Evolutionary conservation across 1,140 invertebrate genomes (phyloP).

Genomic region (Oedothorax gibbosus): DNA sequence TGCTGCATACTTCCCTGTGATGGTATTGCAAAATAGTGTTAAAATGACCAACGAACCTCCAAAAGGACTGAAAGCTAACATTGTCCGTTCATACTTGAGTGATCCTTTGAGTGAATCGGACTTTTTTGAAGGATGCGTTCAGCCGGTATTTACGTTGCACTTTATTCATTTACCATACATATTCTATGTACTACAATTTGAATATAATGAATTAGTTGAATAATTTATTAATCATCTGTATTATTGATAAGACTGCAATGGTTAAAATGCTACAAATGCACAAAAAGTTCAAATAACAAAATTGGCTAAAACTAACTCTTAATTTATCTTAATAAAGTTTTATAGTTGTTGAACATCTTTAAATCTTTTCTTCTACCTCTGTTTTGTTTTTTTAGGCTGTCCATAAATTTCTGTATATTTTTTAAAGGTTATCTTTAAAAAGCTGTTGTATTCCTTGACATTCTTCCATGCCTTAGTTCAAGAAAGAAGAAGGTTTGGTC

Average conservation of each 20-base stretch:
- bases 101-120: conserved; percentile 89
- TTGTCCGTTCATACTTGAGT: conserved; percentile 79
- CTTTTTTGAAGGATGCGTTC: conserved; percentile 87
- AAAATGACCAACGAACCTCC: conserved; percentile 74
- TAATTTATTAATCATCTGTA: neutral
- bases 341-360: neutral
- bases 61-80: conserved; percentile 72
- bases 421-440: conserved; percentile 78
- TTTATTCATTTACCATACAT: neutral
- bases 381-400: neutral
- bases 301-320: no score
- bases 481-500: conserved; percentile 71
- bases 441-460: conserved; percentile 71
- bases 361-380: neutral
- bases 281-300: neutral
- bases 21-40: conserved; percentile 72
- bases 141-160: conserved; percentile 70
- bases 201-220: neutral
- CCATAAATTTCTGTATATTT: neutral
- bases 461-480: conserved; percentile 74
- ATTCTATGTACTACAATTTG: neutral
- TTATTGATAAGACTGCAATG: neutral
- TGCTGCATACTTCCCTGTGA: conserved; percentile 71
- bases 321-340: no score
- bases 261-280: neutral